Evolutionary conservation across 2,113 vertebrate species (phyloP), one percentile per base, ranked within the genome.

Genomic region (Casuarius casuarius): DNA sequence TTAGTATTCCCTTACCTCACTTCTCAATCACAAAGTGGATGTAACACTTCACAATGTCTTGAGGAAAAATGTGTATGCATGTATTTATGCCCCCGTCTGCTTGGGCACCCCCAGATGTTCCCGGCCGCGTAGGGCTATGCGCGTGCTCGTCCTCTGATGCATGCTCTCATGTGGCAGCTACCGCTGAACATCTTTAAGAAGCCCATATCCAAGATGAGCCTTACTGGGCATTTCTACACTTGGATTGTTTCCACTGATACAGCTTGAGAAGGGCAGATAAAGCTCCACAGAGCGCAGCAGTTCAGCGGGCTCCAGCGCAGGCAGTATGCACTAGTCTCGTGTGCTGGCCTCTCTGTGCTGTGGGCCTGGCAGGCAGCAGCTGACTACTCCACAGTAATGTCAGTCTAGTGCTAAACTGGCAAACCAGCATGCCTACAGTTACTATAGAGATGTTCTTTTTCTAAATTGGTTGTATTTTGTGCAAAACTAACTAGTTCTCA

Each of bases 41-140:
- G 12, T 31, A 12, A 12, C 33, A 4, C 2, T 52, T 52, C 38
- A 12, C 0, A 38, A n/a, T 7, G 10, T 21, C 77, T 35, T 84
- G 22, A 38, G 35, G 35, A 26, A 54, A 46, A 66, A 23, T 26
- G 18, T 29, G 8, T 13, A 26, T 6, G 18, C 1, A 0, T 4
- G 1, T 22, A 18, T 58, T 62, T 76, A 23, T 70, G 21, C 1
- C 13, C 11, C 3, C 11, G 23, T 28, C 35, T 81, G 9, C 33
- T 7, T 33, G 12, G 35, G 10, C 20, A 31, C 0, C 0, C 2
- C 14, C 4, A 1, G 2, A 0, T 28, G 12, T 23, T 66, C 40
- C 59, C 42, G 46, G 13, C 20, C 86, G 21, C 5, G 0, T 5
- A 1, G 35, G 9, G 38, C 38, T 38, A 38, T 38, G 38, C 8